Evolutionary conservation across 2,797 vertebrate genomes (phyloP), one percentile per base, ranked within the genome.

Genomic region (Chelidonichthys spinosus): DNA sequence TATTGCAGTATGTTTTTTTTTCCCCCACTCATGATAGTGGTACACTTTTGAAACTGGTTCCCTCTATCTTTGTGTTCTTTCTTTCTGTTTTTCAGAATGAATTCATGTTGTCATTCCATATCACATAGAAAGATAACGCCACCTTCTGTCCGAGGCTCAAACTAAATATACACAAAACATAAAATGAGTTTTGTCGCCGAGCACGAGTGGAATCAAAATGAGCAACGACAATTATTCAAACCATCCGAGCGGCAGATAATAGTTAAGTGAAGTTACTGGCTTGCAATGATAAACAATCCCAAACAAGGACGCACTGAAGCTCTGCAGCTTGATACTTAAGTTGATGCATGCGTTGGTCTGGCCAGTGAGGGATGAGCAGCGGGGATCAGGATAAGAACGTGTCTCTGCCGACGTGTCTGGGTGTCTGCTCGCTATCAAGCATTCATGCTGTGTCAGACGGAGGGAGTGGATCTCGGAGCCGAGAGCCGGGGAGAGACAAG

Each of bases 391-490:
- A 87, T 81, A 77, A 83, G 76, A 79, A 72, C 62, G 65, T 71
- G 81, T 84, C 83, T 87, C 73, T 60, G 67, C 74, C 74, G 78
- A 87, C 88, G 86, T 86, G 81, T 78, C 73, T 79, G 82, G 75
- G 74, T 83, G 71, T 81, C 81, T 74, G 47, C 77, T 88, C 74
- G 68, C 87, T 77, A 90, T 93, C 89, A 92, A 78, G 87, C 84
- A 91, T 91, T 92, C 81, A 85, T 72, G 77, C 85, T 58, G 77
- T 85, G 85, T 92, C 86, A 83, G 87, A 83, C 81, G 52, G 64
- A 71, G 25, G 25, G 85, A 78, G 88, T 82, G 80, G 78, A 88
- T 85, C 75, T 85, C 76, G 10, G 78, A 50, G 69, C 76, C 72
- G 81, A 76, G 84, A 89, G 88, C 69, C 11, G 46, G 71, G 72